Evolutionary conservation across 2,888 invertebrate species (phyloP), one percentile per base, ranked within the genome.

Genomic region (Linnaemya vulpina): DNA sequence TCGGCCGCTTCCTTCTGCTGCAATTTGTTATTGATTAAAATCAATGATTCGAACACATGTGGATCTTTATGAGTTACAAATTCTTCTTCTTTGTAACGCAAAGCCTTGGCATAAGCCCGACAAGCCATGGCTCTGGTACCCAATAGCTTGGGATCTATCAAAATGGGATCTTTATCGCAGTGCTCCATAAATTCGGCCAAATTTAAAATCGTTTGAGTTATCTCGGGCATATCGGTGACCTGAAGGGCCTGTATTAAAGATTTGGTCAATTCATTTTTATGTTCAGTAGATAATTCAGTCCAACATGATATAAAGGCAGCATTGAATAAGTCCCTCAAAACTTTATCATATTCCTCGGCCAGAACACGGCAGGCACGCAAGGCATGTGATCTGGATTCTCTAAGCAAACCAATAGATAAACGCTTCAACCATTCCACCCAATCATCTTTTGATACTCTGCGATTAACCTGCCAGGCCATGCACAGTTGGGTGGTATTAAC

Each of bases 161-260:
- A 98, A 85, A 99, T 93, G 0, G 98, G 96, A 30, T 98, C 98
- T 90, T 97, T 96, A 90, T 99, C 99, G 90, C 99, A 99, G 91
- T 99, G 99, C 89, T 99, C 99, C 98, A 99, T 99, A 90, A 99
- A 99, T 92, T 99, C 99, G 0, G 99, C 99, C 86, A 99, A 93
- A 93, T 99, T 99, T 15, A 99, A 94, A 84, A 99, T 96, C 0
- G 98, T 98, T 90, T 99, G 99, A 0, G 98, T 98, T 60, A 99
- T 96, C 91, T 99, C 99, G 0, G 98, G 98, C 75, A 98, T 95
- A 90, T 98, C 98, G 5, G 98, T 97, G 0, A 98, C 97, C 82
- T 96, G 95, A 9, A 99, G 93, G 0, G 99, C 99, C 90, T 97
- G 96, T 88, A 97, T 96, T 40, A 99, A 93, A 40, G 97, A 97